Base-by-base conservation (phyloP, 2,797 vertebrate species). In the Anguilla megastoma region DNA sequence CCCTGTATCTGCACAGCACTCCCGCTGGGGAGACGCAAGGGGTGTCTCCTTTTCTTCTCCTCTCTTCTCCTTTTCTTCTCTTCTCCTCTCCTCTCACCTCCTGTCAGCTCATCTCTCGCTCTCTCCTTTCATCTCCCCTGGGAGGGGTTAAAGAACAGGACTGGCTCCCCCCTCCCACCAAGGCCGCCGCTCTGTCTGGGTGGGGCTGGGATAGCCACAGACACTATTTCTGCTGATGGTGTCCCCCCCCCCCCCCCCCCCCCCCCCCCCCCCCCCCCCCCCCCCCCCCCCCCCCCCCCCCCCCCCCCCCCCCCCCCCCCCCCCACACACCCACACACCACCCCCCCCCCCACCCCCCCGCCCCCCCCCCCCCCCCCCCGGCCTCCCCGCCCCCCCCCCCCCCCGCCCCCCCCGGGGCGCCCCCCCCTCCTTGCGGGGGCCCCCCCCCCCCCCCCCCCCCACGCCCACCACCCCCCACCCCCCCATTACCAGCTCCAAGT, bases 191-290 rank as follows among this genome's bases (percentile, higher is more conserved):
- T 24, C 41, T 24, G 76, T 50, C 21, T 48, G 74, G 74, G 74
- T 5, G 33, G 30, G 16, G 74, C 30, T 33, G 2, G 9, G 4
- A 36, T 9, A 16, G 76, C 76, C 45, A 2, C 41, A 14, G 41
- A 50, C 8, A 5, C 41, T 80, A 4, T 82, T 87, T 82, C 54
- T 87, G 74, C 86, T 87, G 86, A 87, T n/a, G 21, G 10, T 12
- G 56, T 45, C 5, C 9, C 41, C 48, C 79, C n/a, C 48, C 52
- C 6, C 48, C 33, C 16, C 30, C 50, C 8, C n/a, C n/a, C n/a
- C n/a, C n/a, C n/a, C n/a, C n/a, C 48, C 58, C 84, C 60, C 76
- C 21, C 76, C 36, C 24, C 33, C 74, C 48, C 58, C 84, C 60
- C 76, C 21, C 76, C 36, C 24, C 33, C 74, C 48, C 58, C 84